Evolutionary conservation across 1,140 invertebrate species (phyloP).

Genomic region (Galendromus occidentalis): DNA sequence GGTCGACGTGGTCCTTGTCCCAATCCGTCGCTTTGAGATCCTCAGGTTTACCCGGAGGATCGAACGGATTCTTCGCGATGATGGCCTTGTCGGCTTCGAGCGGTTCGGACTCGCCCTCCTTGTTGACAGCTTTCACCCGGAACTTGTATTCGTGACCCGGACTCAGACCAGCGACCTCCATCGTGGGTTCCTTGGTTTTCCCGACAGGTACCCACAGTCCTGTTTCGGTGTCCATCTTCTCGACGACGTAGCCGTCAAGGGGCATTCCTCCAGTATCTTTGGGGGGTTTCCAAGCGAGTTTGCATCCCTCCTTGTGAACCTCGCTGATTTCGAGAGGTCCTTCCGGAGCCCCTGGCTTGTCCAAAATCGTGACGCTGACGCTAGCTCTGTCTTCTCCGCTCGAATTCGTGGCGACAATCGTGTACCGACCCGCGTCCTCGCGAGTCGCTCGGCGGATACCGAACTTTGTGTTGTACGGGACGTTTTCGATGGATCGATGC

Average conservation of each 20-base stretch:
- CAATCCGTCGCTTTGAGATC: slow-evolving; percentile 78
- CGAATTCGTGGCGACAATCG: slow-evolving; percentile 70
- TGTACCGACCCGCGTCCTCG: slow-evolving; percentile 72
- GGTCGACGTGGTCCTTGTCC: slow-evolving; percentile 78
- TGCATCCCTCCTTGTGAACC: slow-evolving; percentile 76
- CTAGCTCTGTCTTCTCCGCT: slow-evolving; percentile 79
- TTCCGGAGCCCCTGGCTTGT: slow-evolving; percentile 64
- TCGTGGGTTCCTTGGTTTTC: slow-evolving; percentile 28
- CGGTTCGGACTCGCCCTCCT: slow-evolving; percentile 85
- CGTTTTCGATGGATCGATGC: slow-evolving; percentile 39
- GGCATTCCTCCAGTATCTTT: slow-evolving; percentile 72
- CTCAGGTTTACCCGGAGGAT: slow-evolving; percentile 77
- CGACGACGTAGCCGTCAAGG: slow-evolving; percentile 72
- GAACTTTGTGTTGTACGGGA: slow-evolving; percentile 75
- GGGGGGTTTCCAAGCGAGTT: slow-evolving; percentile 86
- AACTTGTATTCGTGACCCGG: slow-evolving; percentile 84
- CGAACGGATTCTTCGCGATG: slow-evolving; percentile 86
- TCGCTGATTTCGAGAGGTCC: slow-evolving; percentile 73
- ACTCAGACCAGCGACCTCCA: slow-evolving; percentile 63
- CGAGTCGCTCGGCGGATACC: slow-evolving; percentile 62
- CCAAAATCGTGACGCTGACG: slow-evolving; percentile 60
- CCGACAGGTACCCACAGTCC: slow-evolving; percentile 58
- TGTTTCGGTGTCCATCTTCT: slow-evolving; percentile 79
- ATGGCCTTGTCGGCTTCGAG: slow-evolving; percentile 65
- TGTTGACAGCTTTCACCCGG: slow-evolving; percentile 82